Percentiles rank a stretch among this genome's conserved stretches.
phyloP scores from a whole-genome alignment of 2,113 vertebrate genomes.

The Stercorarius parasiticus region DNA sequence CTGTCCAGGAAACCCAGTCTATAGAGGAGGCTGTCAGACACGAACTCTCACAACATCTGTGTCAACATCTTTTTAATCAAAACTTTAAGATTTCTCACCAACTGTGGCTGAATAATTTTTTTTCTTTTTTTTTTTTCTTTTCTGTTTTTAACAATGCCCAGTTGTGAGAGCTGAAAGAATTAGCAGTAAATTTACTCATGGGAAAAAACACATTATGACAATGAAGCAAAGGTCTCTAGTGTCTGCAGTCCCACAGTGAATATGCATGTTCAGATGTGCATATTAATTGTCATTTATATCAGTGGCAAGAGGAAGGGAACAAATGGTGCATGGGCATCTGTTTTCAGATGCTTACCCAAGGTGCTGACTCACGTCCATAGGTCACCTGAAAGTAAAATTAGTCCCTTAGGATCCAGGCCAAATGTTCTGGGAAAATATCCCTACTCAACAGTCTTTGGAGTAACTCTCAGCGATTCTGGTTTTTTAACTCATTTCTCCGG shows the following conservation, averaged over 20 bases:
- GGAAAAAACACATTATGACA: slow-evolving; percentile 62
- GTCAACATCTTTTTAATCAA: neutral
- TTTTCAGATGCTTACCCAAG: slow-evolving; percentile 41
- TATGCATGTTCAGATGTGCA: slow-evolving; percentile 58
- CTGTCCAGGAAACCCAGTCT: neutral
- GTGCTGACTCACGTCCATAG: neutral
- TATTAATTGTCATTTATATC: slow-evolving; percentile 60
- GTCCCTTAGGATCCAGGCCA: slow-evolving; percentile 1
- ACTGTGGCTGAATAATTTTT: neutral
- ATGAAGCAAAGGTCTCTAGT: slow-evolving; percentile 53
- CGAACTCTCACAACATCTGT: neutral
- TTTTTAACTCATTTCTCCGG: neutral
- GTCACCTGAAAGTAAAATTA: slow-evolving; percentile 48
- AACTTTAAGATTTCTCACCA: slow-evolving; percentile 2
- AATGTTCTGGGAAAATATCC: slow-evolving; percentile 3
- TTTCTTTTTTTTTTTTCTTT: neutral
- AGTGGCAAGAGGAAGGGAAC: slow-evolving; percentile 21
- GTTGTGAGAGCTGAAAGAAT: slow-evolving; percentile 45
- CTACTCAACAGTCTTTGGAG: neutral
- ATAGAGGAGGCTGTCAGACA: neutral
- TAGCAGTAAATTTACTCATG: slow-evolving; percentile 51
- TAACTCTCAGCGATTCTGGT: neutral
- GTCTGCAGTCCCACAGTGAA: slow-evolving; percentile 53
- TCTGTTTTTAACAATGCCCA: slow-evolving; percentile 21
- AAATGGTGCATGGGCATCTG: slow-evolving; percentile 46